Evolutionary conservation across 1,140 invertebrate species (phyloP).

Genomic region (Scylla paramamosain): DNA sequence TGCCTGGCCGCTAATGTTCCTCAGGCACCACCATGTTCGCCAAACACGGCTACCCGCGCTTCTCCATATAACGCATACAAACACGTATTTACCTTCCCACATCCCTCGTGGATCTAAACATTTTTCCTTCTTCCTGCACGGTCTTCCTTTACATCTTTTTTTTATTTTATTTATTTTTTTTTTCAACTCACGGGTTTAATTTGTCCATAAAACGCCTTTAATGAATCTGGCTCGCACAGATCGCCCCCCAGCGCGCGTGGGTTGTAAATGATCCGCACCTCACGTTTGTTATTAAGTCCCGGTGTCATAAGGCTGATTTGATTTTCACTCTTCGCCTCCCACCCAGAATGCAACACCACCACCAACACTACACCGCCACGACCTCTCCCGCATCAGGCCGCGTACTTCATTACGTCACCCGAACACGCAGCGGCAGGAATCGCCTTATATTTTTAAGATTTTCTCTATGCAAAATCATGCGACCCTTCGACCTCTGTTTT

Average conservation of each 20-base stretch:
- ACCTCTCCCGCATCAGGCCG: not conserved
- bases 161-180: not conserved
- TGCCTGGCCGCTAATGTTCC: not conserved
- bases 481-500: not conserved
- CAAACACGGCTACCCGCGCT: not conserved
- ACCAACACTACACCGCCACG: not conserved
- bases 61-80: not conserved
- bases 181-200: not conserved
- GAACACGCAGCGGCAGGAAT: too few relatives aligned
- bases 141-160: not conserved
- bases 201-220: not conserved
- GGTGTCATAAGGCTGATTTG: constrained; percentile 21
- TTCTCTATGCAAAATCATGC: constrained; percentile 22
- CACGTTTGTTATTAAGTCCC: constrained; percentile 2
- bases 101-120: not conserved
- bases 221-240: not conserved
- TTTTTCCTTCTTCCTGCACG: not conserved
- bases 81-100: not conserved
- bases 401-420: too few relatives aligned
- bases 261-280: constrained; percentile 26
- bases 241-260: not conserved
- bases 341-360: not conserved
- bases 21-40: not conserved
- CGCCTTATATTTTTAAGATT: not conserved
- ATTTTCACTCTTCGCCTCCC: constrained; percentile 19